Base-by-base conservation (phyloP, 2,888 invertebrate genomes). In the Hoplodrina blanda region DNA sequence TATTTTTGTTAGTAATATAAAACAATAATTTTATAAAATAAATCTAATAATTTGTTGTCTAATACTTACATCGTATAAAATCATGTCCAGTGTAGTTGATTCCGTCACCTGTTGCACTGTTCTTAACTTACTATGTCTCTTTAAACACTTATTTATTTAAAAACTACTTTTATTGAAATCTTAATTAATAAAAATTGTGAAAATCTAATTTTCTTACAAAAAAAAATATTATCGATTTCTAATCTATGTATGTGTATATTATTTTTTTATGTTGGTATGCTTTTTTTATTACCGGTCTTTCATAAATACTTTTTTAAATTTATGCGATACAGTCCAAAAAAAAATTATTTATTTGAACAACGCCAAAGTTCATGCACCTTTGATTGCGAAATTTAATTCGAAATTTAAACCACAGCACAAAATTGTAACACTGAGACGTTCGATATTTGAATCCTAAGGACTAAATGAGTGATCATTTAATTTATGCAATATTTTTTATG, bases 1-100 rank as follows among this genome's bases (percentile, higher is more conserved):
- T n/a, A n/a, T n/a, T n/a, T n/a, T n/a, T n/a, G n/a, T n/a, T n/a
- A n/a, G n/a, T n/a, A n/a, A n/a, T n/a, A n/a, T n/a, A n/a, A n/a
- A n/a, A n/a, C n/a, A n/a, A n/a, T n/a, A n/a, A n/a, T n/a, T n/a
- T n/a, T n/a, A n/a, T n/a, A n/a, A n/a, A n/a, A n/a, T n/a, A n/a
- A n/a, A n/a, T n/a, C n/a, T n/a, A n/a, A n/a, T n/a, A n/a, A n/a
- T n/a, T n/a, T 37, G 8, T 37, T 25, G 5, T 19, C 19, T 3
- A 30, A 33, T 89, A 95, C 95, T 94, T 87, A 95, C 95, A 74
- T 95, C 94, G 76, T 95, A 95, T 60, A 95, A 85, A 81, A 95
- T 93, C 95, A 95, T 95, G 73, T 94, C 90, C 77, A 91, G 83
- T 10, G 85, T 88, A 74, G 85, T 87, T 68, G 79, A 87, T 69